phyloP scores from a whole-genome alignment of 2,888 invertebrate species.

The Leptogaster cylindrica region DNA sequence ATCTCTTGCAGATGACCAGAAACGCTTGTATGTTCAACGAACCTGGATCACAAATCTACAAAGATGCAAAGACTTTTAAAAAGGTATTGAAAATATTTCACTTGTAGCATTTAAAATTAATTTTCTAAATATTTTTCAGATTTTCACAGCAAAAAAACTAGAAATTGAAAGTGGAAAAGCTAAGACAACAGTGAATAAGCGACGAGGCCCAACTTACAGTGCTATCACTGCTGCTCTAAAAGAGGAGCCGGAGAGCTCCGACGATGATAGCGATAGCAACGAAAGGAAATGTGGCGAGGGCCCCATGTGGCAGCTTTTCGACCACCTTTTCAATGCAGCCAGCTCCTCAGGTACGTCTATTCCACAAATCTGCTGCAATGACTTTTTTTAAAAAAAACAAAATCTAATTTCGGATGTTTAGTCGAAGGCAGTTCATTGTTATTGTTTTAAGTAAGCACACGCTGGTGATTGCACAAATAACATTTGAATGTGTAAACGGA shows the following conservation, averaged over 20 bases:
- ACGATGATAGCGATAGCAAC: slow-evolving; percentile 70
- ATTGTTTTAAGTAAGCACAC: too few relatives aligned
- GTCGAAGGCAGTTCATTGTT: too few relatives aligned
- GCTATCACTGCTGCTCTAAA: slow-evolving; percentile 61
- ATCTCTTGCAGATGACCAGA: slow-evolving; percentile 86
- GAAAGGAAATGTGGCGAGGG: slow-evolving; percentile 69
- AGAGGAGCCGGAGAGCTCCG: slow-evolving; percentile 68
- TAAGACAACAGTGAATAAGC: slow-evolving; percentile 66
- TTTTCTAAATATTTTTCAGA: slow-evolving; percentile 55
- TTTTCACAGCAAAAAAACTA: slow-evolving; percentile 71
- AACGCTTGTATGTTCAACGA: slow-evolving; percentile 97
- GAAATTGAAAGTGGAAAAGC: slow-evolving; percentile 76
- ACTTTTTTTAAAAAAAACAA: too few relatives aligned
- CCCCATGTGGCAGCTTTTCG: slow-evolving; percentile 90
- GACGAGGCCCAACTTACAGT: slow-evolving; percentile 71
- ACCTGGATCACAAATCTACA: slow-evolving; percentile 94
- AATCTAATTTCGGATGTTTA: not conserved
- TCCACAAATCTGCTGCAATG: not conserved
- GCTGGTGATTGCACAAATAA: too few relatives aligned
- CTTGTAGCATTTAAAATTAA: not conserved
- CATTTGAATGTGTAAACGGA: too few relatives aligned
- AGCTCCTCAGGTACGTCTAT: slow-evolving; percentile 62
- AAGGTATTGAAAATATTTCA: slow-evolving; percentile 65
- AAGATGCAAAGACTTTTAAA: slow-evolving; percentile 88
- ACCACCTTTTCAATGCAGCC: slow-evolving; percentile 75